phyloP scores from a whole-genome alignment of 2,113 vertebrate species.

The Pangasianodon hypophthalmus region DNA sequence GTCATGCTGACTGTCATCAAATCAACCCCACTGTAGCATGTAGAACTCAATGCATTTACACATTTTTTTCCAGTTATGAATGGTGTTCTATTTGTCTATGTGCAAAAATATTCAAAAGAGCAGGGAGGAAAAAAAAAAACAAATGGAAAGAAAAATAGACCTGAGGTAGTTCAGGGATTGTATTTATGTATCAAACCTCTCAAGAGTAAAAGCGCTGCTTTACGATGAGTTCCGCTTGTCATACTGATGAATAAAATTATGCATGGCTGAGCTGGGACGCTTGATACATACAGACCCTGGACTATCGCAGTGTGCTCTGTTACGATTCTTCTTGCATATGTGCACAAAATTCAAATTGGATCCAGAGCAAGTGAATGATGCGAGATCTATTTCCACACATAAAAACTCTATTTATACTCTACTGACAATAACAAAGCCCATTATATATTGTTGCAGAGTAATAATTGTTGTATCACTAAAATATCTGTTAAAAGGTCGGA shows the following conservation, averaged over 20 bases:
- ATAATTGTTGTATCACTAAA: constrained; percentile 40
- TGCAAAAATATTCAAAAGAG: constrained; percentile 30
- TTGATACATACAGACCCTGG: constrained; percentile 3
- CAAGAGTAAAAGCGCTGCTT: constrained; percentile 9
- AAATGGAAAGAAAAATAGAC: not conserved
- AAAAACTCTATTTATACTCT: constrained; percentile 37
- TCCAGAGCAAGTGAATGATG: constrained; percentile 14
- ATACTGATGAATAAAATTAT: not conserved
- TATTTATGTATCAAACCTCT: constrained; percentile 1
- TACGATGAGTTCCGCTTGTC: constrained; percentile 26
- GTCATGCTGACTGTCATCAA: constrained; percentile 22
- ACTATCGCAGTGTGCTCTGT: constrained; percentile 27
- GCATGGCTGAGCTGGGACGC: not conserved
- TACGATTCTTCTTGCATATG: not conserved
- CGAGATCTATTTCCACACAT: constrained; percentile 38
- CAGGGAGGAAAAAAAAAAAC: not conserved
- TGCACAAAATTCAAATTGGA: not conserved
- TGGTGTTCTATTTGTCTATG: not conserved
- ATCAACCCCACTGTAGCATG: not conserved
- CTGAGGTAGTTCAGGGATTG: constrained; percentile 44
- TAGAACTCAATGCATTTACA: constrained; percentile 14
- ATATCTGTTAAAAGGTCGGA: constrained; percentile 38
- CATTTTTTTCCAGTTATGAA: constrained; percentile 37
- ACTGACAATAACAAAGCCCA: constrained; percentile 42
- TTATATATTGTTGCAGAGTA: constrained; percentile 40